These are phyloP conservation scores for Macaria liturata DNA, from an alignment of 2,888 invertebrate genomes.

Conservation along the genomic window DNA sequence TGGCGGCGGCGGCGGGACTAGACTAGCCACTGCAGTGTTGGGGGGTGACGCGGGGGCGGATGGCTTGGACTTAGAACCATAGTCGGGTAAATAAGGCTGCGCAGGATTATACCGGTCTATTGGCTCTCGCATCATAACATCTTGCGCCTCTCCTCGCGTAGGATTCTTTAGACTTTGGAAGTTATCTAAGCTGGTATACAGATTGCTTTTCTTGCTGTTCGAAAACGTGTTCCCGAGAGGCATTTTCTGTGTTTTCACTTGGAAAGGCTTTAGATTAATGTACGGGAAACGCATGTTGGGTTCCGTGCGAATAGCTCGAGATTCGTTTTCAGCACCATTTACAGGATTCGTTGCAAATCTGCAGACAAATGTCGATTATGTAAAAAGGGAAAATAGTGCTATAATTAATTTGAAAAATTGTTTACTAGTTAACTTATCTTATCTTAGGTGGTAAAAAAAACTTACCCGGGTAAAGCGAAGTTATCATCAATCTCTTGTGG, in stretches of 20 bases:
- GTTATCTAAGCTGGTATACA: constrained; percentile 65
- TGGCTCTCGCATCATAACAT: constrained; percentile 51
- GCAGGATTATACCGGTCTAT: constrained; percentile 79
- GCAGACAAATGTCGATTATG: constrained; percentile 38
- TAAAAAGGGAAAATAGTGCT: not conserved
- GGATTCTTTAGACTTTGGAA: constrained; percentile 65
- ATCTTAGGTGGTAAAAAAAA: constrained; percentile 2
- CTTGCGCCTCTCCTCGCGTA: constrained; percentile 73
- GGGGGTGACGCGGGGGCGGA: constrained; percentile 45
- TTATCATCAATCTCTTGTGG: constrained; percentile 53
- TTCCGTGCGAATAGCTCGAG: constrained; percentile 73
- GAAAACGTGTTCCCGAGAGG: constrained; percentile 44
- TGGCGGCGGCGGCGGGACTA: constrained; percentile 67
- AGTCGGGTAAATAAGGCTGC: constrained; percentile 71
- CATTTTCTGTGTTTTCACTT: constrained; percentile 63
- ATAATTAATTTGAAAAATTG: not conserved
- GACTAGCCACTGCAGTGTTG: constrained; percentile 54
- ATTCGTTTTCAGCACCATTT: constrained; percentile 74
- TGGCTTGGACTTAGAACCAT: constrained; percentile 63
- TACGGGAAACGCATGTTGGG: constrained; percentile 71
- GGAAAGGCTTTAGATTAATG: constrained; percentile 72
- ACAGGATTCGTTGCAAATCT: constrained; percentile 70
- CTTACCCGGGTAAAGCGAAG: constrained; percentile 74
- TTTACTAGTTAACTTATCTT: too few species aligned
- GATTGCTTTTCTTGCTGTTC: constrained; percentile 59